Evolutionary conservation across 2,888 invertebrate genomes (phyloP), one percentile per base, ranked within the genome.

Genomic region (Hoplodrina ambigua): DNA sequence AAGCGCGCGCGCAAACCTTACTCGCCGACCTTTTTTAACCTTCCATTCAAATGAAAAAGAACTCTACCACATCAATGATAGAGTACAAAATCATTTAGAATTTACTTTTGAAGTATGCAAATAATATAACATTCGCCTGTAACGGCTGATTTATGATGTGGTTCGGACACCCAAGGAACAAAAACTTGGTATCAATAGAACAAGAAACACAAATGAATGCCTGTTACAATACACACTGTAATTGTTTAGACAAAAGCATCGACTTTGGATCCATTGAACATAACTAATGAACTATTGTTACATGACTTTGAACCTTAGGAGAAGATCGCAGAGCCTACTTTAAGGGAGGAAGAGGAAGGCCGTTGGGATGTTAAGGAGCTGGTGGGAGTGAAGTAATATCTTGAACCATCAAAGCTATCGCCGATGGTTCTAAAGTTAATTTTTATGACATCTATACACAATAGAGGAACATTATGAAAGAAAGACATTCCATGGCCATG

Each of bases 241-340:
- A 95, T 95, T 95, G 95, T 95, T 95, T 95, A 95, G 93, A 95
- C 94, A 95, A 95, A 91, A 87, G 89, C 80, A 75, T 88, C 85
- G 84, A 66, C 82, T 59, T 67, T 25, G 49, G 84, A 80, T 77
- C 67, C 72, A 80, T 72, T 77, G 58, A 69, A 81, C 73, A 59
- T 81, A 86, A 85, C 82, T 83, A 75, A 85, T 78, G 68, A 70
- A 49, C 60, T 62, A 73, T 57, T 62, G 19, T 54, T 64, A 61
- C 44, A 68, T 49, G 41, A 89, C 72, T 80, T 63, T 76, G 41
- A 75, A 85, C 83, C 72, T 81, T 84, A 82, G 0, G 0, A 2
- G 11, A 30, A 61, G 8, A 65, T 6, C 13, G 69, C 8, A 63
- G 33, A 57, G 54, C 4, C 8, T 0, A 19, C 44, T 71, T 72